phyloP scores from a whole-genome alignment of 2,113 vertebrate species.

The Hyaena hyaena region DNA sequence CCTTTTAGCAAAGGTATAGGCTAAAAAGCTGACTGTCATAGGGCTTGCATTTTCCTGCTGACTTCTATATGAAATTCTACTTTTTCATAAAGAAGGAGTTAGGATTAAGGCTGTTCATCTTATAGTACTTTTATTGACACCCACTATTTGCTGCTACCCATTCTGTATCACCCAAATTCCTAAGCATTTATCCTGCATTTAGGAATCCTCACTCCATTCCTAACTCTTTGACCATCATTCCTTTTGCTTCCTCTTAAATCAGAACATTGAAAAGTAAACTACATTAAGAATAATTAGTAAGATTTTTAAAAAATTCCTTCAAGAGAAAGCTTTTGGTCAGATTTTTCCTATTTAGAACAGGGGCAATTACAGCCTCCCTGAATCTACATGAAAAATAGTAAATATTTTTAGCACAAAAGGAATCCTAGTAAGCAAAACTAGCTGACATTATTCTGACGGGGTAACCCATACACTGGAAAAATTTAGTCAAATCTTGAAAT shows the following conservation, averaged over 20 bases:
- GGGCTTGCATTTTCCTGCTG: background rate
- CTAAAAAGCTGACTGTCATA: background rate
- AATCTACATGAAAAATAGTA: background rate
- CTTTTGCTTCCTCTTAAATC: constrained; percentile 9
- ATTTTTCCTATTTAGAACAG: background rate
- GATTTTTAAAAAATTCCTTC: background rate
- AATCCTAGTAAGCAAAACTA: background rate
- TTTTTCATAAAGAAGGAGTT: background rate
- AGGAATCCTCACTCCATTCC: background rate
- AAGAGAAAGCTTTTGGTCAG: background rate
- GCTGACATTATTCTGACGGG: background rate
- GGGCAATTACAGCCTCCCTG: background rate
- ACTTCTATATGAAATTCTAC: background rate
- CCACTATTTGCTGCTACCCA: background rate
- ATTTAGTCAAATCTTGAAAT: background rate
- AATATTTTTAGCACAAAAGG: background rate
- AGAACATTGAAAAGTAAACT: background rate
- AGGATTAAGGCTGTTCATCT: background rate
- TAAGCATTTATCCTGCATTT: background rate
- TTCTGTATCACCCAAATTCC: background rate
- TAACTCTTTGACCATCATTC: background rate
- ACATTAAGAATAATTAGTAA: constrained; percentile 37
- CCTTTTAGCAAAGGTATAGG: background rate
- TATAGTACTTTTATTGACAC: background rate
- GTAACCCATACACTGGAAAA: background rate